These are phyloP conservation scores for Syrista parreyssii DNA, from an alignment of 2,888 invertebrate species.

Conservation along the genomic window DNA sequence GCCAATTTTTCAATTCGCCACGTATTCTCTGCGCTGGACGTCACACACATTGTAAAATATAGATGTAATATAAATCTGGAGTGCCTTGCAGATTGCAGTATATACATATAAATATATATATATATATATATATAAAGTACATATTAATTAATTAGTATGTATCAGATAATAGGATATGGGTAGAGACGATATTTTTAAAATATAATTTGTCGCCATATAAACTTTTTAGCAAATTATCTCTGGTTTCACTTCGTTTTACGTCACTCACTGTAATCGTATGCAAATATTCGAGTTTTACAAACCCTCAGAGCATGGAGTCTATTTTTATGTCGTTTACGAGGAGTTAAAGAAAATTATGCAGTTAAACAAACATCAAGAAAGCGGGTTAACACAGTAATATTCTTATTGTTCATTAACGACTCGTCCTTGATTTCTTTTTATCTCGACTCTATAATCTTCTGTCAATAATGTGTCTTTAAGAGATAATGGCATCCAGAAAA, in stretches of 20 bases:
- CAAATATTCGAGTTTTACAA: background rate
- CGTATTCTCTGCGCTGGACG: slow-evolving; percentile 29
- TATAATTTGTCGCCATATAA: slow-evolving; percentile 35
- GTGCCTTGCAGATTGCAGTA: slow-evolving; percentile 65
- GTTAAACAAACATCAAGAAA: background rate
- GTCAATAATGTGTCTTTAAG: background rate
- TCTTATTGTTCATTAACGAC: background rate
- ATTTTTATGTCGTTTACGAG: background rate
- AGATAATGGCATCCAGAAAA: background rate
- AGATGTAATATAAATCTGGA: slow-evolving; percentile 63
- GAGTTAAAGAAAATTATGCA: background rate
- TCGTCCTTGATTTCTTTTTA: background rate
- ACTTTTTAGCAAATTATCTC: background rate
- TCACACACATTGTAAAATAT: slow-evolving; percentile 57
- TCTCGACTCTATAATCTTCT: background rate
- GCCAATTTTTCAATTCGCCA: slow-evolving; percentile 11
- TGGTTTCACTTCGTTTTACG: background rate
- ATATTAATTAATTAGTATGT: slow-evolving; percentile 42
- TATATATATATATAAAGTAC: slow-evolving; percentile 38
- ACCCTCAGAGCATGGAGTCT: background rate
- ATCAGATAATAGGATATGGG: slow-evolving; percentile 44
- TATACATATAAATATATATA: slow-evolving; percentile 48
- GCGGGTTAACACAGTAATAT: background rate
- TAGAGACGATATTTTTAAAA: slow-evolving; percentile 42
- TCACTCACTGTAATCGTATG: background rate